Evolutionary conservation across 1,140 invertebrate species (phyloP).

Genomic region (Artemia franciscana): DNA sequence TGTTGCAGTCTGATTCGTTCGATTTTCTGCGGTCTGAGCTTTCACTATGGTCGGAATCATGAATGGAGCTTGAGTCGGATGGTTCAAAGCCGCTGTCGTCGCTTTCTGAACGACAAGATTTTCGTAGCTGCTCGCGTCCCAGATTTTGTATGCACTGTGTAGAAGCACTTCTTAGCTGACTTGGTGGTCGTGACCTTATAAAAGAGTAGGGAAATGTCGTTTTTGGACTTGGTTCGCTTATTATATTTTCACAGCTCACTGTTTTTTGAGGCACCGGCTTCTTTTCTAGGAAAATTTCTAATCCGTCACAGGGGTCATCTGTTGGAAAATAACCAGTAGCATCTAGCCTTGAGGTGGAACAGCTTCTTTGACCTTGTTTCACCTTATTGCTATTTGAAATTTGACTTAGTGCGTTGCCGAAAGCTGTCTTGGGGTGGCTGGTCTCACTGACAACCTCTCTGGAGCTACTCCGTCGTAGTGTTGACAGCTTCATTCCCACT

Average conservation of each 20-base stretch:
- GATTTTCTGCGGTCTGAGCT: background rate
- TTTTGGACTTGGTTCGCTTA: background rate
- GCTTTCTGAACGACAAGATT: background rate
- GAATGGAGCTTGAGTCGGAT: background rate
- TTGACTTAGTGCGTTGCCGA: background rate
- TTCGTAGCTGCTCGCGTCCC: background rate
- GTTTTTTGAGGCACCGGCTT: background rate
- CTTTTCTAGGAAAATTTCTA: background rate
- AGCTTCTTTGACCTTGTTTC: background rate
- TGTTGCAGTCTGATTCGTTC: background rate
- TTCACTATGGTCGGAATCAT: background rate
- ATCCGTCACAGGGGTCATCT: background rate
- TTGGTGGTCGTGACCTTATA: background rate
- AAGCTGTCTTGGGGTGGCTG: background rate
- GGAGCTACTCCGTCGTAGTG: background rate
- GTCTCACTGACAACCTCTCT: background rate
- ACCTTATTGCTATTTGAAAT: background rate
- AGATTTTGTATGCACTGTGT: background rate
- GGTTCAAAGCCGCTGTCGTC: background rate
- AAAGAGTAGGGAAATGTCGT: background rate
- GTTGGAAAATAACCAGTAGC: background rate
- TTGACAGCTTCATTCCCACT: background rate
- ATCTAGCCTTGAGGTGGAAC: background rate
- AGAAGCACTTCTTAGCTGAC: background rate
- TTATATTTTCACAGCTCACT: background rate